These are phyloP conservation scores for Crematogaster levior DNA, from an alignment of 2,888 invertebrate genomes.

Conservation along the genomic window DNA sequence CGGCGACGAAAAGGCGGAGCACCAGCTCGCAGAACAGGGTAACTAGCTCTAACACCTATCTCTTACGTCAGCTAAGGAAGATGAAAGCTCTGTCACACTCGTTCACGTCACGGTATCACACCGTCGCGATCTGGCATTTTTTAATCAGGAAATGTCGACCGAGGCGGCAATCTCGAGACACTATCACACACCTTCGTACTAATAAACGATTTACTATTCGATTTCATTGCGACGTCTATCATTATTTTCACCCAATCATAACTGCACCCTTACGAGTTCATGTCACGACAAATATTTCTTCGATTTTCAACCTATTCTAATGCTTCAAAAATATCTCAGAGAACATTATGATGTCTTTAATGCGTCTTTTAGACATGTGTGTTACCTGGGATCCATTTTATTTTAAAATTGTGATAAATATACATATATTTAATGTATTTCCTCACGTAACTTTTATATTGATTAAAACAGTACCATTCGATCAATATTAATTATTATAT, in stretches of 20 bases:
- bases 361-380: no score
- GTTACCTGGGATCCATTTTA: no score
- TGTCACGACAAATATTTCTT: not conserved
- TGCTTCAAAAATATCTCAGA: not conserved
- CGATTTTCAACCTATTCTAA: not conserved
- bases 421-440: no score
- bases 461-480: not conserved
- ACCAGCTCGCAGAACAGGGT: constrained; percentile 83
- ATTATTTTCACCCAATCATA: constrained; percentile 57
- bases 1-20: constrained; percentile 75
- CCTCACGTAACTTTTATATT: not conserved
- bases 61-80: constrained; percentile 78
- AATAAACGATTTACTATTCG: constrained; percentile 84
- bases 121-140: constrained; percentile 61
- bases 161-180: constrained; percentile 77
- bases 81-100: constrained; percentile 74
- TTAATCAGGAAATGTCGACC: constrained; percentile 77
- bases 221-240: constrained; percentile 72
- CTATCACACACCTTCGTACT: constrained; percentile 83
- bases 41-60: constrained; percentile 84
- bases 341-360: no score
- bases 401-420: not conserved
- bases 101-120: constrained; percentile 80
- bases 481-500: not conserved
- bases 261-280: not conserved